These are phyloP conservation scores for Oenanthe melanoleuca DNA, from an alignment of 2,113 vertebrate species.

Conservation along the genomic window DNA sequence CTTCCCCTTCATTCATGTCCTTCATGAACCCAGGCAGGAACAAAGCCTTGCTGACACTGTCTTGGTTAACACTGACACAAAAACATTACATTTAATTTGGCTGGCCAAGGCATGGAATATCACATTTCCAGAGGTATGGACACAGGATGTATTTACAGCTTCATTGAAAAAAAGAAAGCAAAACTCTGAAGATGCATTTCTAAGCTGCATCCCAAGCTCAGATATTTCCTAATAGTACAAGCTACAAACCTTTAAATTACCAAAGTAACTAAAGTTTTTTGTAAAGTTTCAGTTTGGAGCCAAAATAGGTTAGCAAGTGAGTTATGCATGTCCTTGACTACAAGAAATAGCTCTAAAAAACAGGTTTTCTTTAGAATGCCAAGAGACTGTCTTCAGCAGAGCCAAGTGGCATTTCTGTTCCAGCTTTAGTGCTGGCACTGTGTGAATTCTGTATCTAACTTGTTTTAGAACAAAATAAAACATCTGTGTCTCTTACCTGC, in stretches of 20 bases:
- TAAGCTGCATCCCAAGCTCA: not conserved
- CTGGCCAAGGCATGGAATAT: not conserved
- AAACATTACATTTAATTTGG: not conserved
- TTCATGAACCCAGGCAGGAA: not conserved
- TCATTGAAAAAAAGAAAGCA: not conserved
- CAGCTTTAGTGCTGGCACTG: not conserved
- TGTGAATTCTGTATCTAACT: not conserved
- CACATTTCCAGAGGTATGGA: not conserved
- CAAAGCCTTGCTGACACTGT: not conserved
- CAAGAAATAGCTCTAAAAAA: not conserved
- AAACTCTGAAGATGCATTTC: not conserved
- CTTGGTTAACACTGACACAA: not conserved
- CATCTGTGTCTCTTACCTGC: conserved; percentile 78
- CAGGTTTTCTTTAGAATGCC: not conserved
- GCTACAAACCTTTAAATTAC: not conserved
- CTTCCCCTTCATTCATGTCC: not conserved
- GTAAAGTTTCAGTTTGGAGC: not conserved
- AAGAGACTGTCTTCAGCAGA: not conserved
- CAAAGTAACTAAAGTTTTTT: not conserved
- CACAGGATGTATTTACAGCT: not conserved
- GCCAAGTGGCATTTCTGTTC: not conserved
- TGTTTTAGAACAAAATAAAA: not conserved
- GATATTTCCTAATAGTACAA: not conserved
- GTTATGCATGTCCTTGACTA: not conserved
- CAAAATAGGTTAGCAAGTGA: not conserved